Evolutionary conservation across 2,888 invertebrate genomes (phyloP).

Genomic region (Euclidia mi): DNA sequence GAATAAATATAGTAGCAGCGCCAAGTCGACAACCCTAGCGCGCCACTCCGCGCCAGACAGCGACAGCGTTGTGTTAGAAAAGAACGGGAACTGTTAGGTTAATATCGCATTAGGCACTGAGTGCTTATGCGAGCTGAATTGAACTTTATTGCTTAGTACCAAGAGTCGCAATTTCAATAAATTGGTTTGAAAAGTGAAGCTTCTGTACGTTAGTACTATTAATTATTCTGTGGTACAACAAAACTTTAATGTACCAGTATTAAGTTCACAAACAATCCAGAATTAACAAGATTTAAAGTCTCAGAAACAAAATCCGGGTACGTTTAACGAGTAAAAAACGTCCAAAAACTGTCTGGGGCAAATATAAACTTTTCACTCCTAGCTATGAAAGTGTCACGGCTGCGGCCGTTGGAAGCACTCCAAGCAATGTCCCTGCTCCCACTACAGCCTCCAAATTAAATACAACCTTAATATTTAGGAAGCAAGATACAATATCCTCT

Average conservation of each 20-base stretch:
- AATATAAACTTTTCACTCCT: conserved; percentile 68
- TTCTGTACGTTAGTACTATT: no score
- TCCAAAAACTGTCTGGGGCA: conserved; percentile 37
- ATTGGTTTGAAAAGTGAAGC: no score
- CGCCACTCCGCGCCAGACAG: no score
- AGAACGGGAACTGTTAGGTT: no score
- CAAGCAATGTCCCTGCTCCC: conserved; percentile 43
- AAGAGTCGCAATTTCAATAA: no score
- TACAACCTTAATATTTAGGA: conserved; percentile 27
- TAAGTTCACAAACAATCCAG: conserved; percentile 42
- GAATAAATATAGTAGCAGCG: no score
- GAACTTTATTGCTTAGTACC: no score
- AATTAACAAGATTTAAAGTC: conserved; percentile 57
- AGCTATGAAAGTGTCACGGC: conserved; percentile 69
- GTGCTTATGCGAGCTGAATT: no score
- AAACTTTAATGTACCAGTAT: conserved; percentile 22
- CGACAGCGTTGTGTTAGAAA: no score
- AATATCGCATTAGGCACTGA: no score
- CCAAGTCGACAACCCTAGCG: no score
- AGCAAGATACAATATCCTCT: conserved; percentile 31
- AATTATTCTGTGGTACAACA: no score
- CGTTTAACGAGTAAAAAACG: conserved; percentile 52
- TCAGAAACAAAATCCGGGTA: conserved; percentile 47
- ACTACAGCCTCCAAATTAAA: conserved; percentile 27
- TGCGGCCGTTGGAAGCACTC: conserved; percentile 59